A percentile compares a stretch with the other conserved stretches of the same genome.
These are phyloP conservation scores for Coregonus clupeaformis DNA, from an alignment of 2,113 vertebrate genomes.

Conservation along the genomic window DNA sequence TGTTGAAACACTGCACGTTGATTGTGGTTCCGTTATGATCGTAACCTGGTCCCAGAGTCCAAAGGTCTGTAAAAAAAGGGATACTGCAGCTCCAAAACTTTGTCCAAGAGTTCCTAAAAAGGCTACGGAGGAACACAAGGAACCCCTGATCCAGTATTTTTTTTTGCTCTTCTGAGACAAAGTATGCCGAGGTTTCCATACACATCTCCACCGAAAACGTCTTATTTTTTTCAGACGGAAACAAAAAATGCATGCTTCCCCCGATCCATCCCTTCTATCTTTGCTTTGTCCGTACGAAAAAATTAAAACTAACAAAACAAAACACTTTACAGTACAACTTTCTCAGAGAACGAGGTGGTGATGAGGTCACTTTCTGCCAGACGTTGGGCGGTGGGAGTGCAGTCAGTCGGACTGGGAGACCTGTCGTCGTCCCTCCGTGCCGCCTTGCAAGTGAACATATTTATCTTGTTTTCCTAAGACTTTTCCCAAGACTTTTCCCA, in stretches of 20 bases:
- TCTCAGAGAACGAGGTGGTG: constrained; percentile 25
- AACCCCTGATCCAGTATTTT: background rate
- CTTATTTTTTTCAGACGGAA: background rate
- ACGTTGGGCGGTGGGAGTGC: background rate
- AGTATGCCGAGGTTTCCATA: constrained; percentile 10
- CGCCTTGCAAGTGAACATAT: no score
- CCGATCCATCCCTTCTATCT: background rate
- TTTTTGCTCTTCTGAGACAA: constrained; percentile 7
- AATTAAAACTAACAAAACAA: background rate
- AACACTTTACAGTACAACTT: constrained; percentile 21
- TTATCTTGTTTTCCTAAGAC: background rate
- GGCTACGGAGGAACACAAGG: background rate
- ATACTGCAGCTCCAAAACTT: constrained; percentile 30
- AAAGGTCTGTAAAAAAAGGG: constrained; percentile 15
- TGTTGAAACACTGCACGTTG: constrained; percentile 31
- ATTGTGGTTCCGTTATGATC: constrained; percentile 1
- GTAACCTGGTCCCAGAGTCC: constrained; percentile 46
- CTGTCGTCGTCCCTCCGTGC: background rate
- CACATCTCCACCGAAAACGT: constrained; percentile 15
- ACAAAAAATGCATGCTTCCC: constrained; percentile 32
- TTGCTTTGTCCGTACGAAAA: background rate
- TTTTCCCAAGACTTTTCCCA: background rate
- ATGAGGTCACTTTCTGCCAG: constrained; percentile 5
- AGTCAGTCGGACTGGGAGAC: no score
- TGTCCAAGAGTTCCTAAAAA: constrained; percentile 13